Percentiles rank a stretch among this genome's conserved stretches.
Conservation (phyloP, 2,888 invertebrate genomes). For the Drosophila limbata region DNA sequence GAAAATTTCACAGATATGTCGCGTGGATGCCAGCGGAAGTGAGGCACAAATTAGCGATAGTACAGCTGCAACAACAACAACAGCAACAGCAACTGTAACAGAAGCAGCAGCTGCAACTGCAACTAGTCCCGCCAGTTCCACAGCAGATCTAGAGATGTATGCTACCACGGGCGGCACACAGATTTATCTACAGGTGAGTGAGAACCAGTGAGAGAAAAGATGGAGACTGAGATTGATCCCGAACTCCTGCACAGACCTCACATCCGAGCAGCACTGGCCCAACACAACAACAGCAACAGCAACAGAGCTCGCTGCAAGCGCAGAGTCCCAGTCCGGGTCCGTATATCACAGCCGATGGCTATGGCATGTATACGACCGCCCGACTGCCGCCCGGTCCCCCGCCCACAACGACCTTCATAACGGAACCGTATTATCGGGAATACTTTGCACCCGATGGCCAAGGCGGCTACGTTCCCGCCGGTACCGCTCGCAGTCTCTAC, state of each 20-base stretch:
- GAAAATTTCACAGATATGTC: conserved; percentile 84
- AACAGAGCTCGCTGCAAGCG: conserved; percentile 80
- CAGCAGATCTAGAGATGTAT: conserved; percentile 82
- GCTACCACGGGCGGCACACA: conserved; percentile 86
- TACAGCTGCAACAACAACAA: conserved; percentile 77
- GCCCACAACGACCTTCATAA: conserved; percentile 87
- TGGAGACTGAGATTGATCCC: conserved; percentile 26
- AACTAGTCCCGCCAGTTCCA: conserved; percentile 57
- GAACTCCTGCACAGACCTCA: conserved; percentile 71
- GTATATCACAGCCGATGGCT: conserved; percentile 84
- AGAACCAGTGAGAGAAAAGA: conserved; percentile 1
- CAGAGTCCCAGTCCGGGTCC: conserved; percentile 85
- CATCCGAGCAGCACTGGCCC: conserved; percentile 61
- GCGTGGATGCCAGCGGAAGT: conserved; percentile 78
- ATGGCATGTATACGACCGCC: conserved; percentile 85
- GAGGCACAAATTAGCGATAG: conserved; percentile 58
- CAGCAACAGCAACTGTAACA: conserved; percentile 38
- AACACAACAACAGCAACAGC: conserved; percentile 28
- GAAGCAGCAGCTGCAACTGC: conserved; percentile 55
- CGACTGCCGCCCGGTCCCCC: conserved; percentile 83
- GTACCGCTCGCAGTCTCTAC: conserved; percentile 82
- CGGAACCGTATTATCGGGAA: conserved; percentile 91
- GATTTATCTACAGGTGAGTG: conserved; percentile 86
- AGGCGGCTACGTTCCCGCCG: conserved; percentile 84
- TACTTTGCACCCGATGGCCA: conserved; percentile 89